Base-by-base conservation (phyloP, 2,113 vertebrate genomes). In the Malurus elegans region DNA sequence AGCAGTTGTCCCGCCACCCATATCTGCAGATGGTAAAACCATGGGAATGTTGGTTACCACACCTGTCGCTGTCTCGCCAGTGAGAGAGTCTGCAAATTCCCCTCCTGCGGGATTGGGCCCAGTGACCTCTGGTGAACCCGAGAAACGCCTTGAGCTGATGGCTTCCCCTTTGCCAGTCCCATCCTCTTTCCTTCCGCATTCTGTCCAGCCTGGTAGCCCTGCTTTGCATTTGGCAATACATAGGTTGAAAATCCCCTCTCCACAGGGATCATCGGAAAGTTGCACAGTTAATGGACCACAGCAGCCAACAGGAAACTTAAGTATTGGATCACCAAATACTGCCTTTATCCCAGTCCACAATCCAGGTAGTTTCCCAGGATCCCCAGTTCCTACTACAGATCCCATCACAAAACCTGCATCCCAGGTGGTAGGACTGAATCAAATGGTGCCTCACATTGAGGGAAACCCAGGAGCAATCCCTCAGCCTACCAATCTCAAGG, bases 171-270 rank as follows among this genome's bases (percentile, higher is more conserved):
- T 98, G 40, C 97, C 98, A 17, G 79, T 97, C 15, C 98, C 98
- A 44, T 97, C 98, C 8, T 71, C 98, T 42, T 97, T 98, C 58
- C 96, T 98, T 32, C 89, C 98, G 2, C 97, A 98, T 23, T 96
- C 97, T 54, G 96, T 97, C 53, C 96, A 98, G 75, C 88, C 97
- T 78, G 95, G 97, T 48, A 96, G 96, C 78, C 97, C 98, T 13
- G 98, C 97, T 72, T 90, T 98, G 93, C 99, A 98, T 88, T 98
- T 99, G 12, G 96, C 98, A 65, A 96, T 99, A 70, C 99, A 98
- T 32, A 98, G 99, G 78, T 98, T 99, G 73, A 99, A 99, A 96
- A 96, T 98, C 31, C 90, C 97, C 8, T 92, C 98, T 44, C 76
- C 97, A 0, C 98, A 98, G 95, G 97, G 97, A 24, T 94, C 97